Evolutionary conservation across 2,888 invertebrate genomes (phyloP).

Genomic region (Dasypolia templi): DNA sequence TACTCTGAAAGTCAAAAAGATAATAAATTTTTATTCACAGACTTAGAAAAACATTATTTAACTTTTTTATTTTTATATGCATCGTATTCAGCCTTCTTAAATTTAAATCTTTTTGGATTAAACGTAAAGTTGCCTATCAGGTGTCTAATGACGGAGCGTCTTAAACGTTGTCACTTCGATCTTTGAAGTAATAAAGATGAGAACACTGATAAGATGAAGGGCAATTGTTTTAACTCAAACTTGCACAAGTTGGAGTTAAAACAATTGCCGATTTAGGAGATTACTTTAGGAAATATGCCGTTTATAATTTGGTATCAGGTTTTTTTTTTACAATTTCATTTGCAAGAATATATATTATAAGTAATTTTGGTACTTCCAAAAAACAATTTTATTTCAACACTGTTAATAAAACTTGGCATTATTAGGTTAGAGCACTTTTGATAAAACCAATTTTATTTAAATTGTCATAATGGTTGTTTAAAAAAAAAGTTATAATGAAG

Average conservation of each 20-base stretch:
- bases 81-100: conserved; percentile 24
- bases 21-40: background rate
- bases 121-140: conserved; percentile 62
- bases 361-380: background rate
- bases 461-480: background rate
- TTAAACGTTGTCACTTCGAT: conserved; percentile 63
- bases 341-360: background rate
- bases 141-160: conserved; percentile 58
- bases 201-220: conserved; percentile 55
- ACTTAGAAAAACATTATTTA: conserved; percentile 7
- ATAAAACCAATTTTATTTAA: background rate
- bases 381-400: background rate
- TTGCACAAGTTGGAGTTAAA: conserved; percentile 48
- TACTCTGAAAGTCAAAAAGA: background rate
- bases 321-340: background rate
- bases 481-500: background rate
- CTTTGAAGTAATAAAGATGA: conserved; percentile 66
- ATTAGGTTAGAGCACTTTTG: background rate
- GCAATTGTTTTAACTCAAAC: conserved; percentile 64
- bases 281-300: conserved; percentile 27
- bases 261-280: conserved; percentile 57
- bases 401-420: too few relatives aligned
- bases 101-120: conserved; percentile 53
- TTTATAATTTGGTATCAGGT: background rate
- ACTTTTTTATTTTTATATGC: conserved; percentile 19